A percentile compares a stretch with the other conserved stretches of the same genome.
Conservation (phyloP, 2,888 invertebrate genomes). For the Brachyopa scutellaris region DNA sequence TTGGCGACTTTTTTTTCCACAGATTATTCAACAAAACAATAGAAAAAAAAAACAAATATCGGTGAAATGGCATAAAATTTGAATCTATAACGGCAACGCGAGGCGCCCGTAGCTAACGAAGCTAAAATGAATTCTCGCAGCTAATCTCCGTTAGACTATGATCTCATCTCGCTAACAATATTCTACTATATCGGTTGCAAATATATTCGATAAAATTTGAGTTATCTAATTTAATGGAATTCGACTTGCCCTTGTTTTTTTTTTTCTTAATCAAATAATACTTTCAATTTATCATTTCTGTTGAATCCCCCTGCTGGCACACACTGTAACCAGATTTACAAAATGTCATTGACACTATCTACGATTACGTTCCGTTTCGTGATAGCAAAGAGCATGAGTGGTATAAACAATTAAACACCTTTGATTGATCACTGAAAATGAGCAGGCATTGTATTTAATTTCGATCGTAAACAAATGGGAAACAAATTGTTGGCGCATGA, state of each 20-base stretch:
- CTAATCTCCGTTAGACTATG: slow-evolving; percentile 46
- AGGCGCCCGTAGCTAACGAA: not conserved
- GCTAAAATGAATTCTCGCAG: slow-evolving; percentile 21
- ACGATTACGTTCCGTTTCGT: not conserved
- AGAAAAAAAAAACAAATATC: slow-evolving; percentile 15
- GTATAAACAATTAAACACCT: slow-evolving; percentile 15
- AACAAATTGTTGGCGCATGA: slow-evolving; percentile 41
- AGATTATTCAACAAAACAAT: slow-evolving; percentile 35
- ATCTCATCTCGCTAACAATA: slow-evolving; percentile 10
- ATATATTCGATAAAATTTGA: slow-evolving; percentile 6
- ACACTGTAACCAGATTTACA: no score
- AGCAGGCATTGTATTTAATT: slow-evolving; percentile 1
- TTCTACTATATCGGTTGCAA: not conserved
- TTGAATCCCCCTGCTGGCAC: not conserved
- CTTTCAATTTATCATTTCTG: slow-evolving; percentile 12
- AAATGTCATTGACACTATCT: slow-evolving; percentile 43
- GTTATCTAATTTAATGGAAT: slow-evolving; percentile 48
- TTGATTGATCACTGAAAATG: slow-evolving; percentile 37
- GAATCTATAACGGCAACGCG: slow-evolving; percentile 32
- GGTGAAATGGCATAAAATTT: slow-evolving; percentile 30
- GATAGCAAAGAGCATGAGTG: slow-evolving; percentile 3
- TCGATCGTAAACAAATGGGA: slow-evolving; percentile 11
- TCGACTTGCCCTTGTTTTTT: slow-evolving; percentile 28
- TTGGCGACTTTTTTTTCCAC: not conserved
- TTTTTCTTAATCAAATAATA: no score